Base-by-base conservation (phyloP, 2,113 vertebrate genomes). In the Istiophorus platypterus region DNA sequence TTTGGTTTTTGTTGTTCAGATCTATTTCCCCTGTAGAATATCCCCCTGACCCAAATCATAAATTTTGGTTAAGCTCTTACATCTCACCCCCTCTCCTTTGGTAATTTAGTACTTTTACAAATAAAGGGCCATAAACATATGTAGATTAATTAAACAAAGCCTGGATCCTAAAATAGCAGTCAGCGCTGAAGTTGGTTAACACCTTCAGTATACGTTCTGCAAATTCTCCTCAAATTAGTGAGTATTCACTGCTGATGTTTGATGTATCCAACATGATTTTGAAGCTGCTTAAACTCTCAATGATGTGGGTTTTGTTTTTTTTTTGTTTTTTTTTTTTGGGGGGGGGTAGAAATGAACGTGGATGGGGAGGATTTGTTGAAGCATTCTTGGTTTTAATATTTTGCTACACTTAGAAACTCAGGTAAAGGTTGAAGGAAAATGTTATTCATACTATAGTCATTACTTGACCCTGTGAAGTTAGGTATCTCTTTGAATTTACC, bases 371-470 rank as follows among this genome's bases (percentile, higher is more conserved):
- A 77, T 69, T 63, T 68, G 72, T 54, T 37, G 8, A 85, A 49
- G 22, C 41, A 8, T 86, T 85, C 14, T 76, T 69, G n/a, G 56
- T 80, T 81, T 69, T 63, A 26, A 62, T 81, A 62, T 65, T 85
- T 85, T 84, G 27, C 62, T 82, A 75, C 61, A 42, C 56, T 82
- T 82, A 85, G 80, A 86, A 88, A 90, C 92, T 94, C 93, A 94
- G 93, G 93, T 89, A 91, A 82, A 82, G 54, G 54, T 64, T 68
- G 74, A 81, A 86, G 85, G 71, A 87, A 85, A 42, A 69, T 74
- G 58, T 72, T 58, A 29, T 51, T 81, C n/a, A 56, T 31, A 51
- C 9, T 27, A 41, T 17, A 76, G 56, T 89, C 39, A 71, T 72
- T 62, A 83, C 64, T 84, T 85, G 71, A 86, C 54, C 75, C 72